These are phyloP conservation scores for Fistularia tabacaria DNA, from an alignment of 2,797 vertebrate species.

Conservation along the genomic window DNA sequence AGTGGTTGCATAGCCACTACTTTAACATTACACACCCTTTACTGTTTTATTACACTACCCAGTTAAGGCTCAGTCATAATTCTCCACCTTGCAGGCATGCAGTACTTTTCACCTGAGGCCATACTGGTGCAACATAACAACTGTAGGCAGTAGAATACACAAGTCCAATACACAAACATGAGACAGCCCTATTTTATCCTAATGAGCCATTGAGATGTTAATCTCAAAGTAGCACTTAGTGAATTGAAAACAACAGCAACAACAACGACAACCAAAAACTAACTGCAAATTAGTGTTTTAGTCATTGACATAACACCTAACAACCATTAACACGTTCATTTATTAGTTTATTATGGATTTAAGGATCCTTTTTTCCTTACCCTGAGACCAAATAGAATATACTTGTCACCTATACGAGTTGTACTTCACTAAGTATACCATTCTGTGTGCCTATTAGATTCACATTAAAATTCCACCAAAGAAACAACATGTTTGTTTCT, in stretches of 20 bases:
- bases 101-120: constrained; percentile 58
- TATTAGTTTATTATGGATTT: not conserved
- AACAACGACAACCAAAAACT: constrained; percentile 23
- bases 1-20: constrained; percentile 19
- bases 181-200: constrained; percentile 66
- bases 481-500: too few relatives aligned
- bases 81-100: constrained; percentile 44
- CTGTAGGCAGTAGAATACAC: constrained; percentile 71
- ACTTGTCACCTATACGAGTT: too few relatives aligned
- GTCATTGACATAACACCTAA: constrained; percentile 19
- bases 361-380: not conserved
- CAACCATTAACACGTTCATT: not conserved
- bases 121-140: constrained; percentile 25
- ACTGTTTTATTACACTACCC: constrained; percentile 34
- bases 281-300: constrained; percentile 58
- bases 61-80: constrained; percentile 45
- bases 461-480: too few relatives aligned
- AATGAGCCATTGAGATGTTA: constrained; percentile 79
- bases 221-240: constrained; percentile 70
- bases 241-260: constrained; percentile 16
- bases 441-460: too few relatives aligned
- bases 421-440: too few relatives aligned
- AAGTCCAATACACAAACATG: constrained; percentile 72
- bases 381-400: too few relatives aligned
- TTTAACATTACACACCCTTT: constrained; percentile 23